Evolutionary conservation across 1,140 invertebrate species (phyloP), one percentile per base, ranked within the genome.

Genomic region (Brachionus rubens): DNA sequence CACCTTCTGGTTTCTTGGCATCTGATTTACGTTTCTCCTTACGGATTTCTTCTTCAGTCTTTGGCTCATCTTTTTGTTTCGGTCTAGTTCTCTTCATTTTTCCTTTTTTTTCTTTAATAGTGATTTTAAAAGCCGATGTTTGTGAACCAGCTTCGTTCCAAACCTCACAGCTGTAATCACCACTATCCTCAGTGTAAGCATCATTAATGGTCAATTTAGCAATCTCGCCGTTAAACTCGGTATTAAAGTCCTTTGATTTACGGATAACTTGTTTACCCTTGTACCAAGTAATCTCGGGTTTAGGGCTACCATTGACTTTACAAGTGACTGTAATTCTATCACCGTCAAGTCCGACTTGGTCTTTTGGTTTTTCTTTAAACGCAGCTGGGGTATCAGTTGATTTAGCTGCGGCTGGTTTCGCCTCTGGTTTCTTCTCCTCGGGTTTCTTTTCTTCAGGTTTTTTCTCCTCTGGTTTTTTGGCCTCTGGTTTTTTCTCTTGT

Each of bases 131-230:
- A n/a, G 79, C 77, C 26, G 78, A 79, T 26, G 77, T 79, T 14
- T 91, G 93, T 80, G 90, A 88, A 80, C 96, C 96, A 76, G 91
- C 91, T 21, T 90, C 88, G 82, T 94, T 97, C 75, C 90, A 90
- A 2, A 95, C 91, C 78, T 91, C 89, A 83, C 95, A 95, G 77
- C 91, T 89, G 82, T 97, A 98, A 81, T 95, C 91, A 33, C 96
- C 96, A 80, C 89, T 89, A 85, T 99, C 96, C 79, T 89, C 87
- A 4, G 93, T 93, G 89, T 94, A 95, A 80, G 96, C 93, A 83
- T 97, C 93, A 16, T 92, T 90, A 78, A 97, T 96, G 78, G 90
- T 88, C 76, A 97, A 84, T 81, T 92, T 92, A 50, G 62, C 76
- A 5, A 33, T 68, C 54, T 67, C 54, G n/a, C 75, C 75, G 65